A percentile compares a stretch with the other conserved stretches of the same genome.
Conservation (phyloP, 2,888 invertebrate genomes). For the Tinea trinotella region DNA sequence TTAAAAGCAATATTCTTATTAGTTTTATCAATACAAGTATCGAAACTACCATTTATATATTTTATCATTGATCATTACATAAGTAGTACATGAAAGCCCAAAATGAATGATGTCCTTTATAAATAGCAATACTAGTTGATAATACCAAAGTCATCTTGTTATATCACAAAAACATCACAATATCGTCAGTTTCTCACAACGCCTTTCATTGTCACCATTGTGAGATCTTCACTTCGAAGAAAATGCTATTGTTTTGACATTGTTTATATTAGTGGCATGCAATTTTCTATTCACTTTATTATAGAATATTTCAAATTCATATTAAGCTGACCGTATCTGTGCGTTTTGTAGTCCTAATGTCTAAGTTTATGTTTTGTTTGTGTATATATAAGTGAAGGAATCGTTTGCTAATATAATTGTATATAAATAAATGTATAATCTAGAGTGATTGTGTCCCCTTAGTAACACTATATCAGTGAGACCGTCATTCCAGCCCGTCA, state of each 20-base stretch:
- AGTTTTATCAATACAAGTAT: too few species aligned
- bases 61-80: too few species aligned
- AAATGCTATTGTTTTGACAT: constrained; percentile 35
- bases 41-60: too few species aligned
- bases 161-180: not conserved
- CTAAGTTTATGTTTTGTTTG: constrained; percentile 24
- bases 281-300: constrained; percentile 10
- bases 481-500: constrained; percentile 48
- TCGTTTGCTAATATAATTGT: constrained; percentile 33
- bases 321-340: constrained; percentile 22
- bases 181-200: constrained; percentile 14
- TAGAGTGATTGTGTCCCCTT: constrained; percentile 62
- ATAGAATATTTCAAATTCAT: not conserved
- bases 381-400: constrained; percentile 21
- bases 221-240: constrained; percentile 3
- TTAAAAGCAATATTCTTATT: too few species aligned
- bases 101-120: too few species aligned
- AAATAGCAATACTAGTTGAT: not conserved
- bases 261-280: constrained; percentile 33
- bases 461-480: constrained; percentile 49
- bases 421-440: constrained; percentile 39
- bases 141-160: not conserved
- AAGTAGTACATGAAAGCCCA: too few species aligned
- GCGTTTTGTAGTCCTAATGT: constrained; percentile 23
- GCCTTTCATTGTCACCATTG: constrained; percentile 13